These are phyloP conservation scores for Stenopsyche tienmushanensis DNA, from an alignment of 1,140 invertebrate species.

Conservation along the genomic window DNA sequence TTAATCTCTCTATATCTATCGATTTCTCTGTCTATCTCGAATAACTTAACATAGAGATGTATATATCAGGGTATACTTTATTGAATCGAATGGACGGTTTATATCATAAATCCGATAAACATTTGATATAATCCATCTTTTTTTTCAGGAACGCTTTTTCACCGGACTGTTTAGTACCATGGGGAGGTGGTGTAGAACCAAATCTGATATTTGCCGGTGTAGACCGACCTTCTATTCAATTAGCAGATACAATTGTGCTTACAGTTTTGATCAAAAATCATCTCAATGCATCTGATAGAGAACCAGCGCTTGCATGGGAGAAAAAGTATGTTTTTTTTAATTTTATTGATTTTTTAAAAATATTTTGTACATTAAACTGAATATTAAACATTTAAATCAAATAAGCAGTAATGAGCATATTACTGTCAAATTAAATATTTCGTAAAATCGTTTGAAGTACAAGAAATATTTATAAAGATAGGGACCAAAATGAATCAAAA, in stretches of 20 bases:
- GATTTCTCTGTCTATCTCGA: neutral
- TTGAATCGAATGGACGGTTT: neutral
- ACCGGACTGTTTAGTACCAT: slow-evolving; percentile 72
- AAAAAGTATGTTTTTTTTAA: slow-evolving; percentile 48
- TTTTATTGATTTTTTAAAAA: neutral
- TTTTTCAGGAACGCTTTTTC: slow-evolving; percentile 61
- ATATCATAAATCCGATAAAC: neutral
- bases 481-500: no score
- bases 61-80: no score
- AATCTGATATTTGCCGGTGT: slow-evolving; percentile 79
- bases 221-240: slow-evolving; percentile 48
- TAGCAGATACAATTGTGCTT: slow-evolving; percentile 61
- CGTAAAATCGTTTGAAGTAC: no score
- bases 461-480: no score
- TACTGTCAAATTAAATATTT: neutral
- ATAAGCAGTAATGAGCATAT: neutral
- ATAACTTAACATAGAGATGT: no score
- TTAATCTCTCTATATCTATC: neutral
- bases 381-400: no score
- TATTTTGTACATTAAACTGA: slow-evolving; percentile 16
- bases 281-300: slow-evolving; percentile 55
- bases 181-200: slow-evolving; percentile 84
- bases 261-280: slow-evolving; percentile 78
- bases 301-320: slow-evolving; percentile 76
- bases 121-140: neutral